Evolutionary conservation across 2,888 invertebrate species (phyloP).

Genomic region (Zhengitettix transpicula): DNA sequence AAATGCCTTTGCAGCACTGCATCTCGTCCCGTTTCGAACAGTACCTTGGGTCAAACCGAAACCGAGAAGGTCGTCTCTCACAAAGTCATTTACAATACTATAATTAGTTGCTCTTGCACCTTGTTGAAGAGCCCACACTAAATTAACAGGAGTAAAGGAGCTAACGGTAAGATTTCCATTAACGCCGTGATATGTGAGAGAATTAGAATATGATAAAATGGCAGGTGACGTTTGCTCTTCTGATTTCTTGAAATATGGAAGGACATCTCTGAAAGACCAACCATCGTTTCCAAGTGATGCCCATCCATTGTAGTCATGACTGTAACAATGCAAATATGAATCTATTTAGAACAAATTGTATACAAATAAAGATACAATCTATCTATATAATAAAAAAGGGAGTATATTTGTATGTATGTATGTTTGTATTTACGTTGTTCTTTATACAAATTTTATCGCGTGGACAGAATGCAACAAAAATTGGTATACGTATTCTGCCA

Average conservation of each 20-base stretch:
- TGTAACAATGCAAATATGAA: constrained; percentile 40
- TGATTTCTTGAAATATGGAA: constrained; percentile 28
- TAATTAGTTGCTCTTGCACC: constrained; percentile 32
- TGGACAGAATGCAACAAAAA: too few relatives aligned
- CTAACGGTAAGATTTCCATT: constrained; percentile 32
- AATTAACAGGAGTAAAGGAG: constrained; percentile 28
- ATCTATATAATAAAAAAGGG: too few relatives aligned
- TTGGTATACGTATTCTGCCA: too few relatives aligned
- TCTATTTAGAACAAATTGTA: too few relatives aligned
- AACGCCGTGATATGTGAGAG: constrained; percentile 29
- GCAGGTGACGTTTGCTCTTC: constrained; percentile 30
- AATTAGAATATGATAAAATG: constrained; percentile 34
- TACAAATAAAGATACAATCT: too few relatives aligned
- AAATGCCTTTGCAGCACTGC: constrained; percentile 45
- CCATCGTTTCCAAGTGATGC: constrained; percentile 37
- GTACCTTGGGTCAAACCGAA: constrained; percentile 33
- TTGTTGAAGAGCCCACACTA: constrained; percentile 25
- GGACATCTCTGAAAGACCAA: constrained; percentile 37
- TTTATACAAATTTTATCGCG: too few relatives aligned
- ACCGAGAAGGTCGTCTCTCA: constrained; percentile 22
- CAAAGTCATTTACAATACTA: constrained; percentile 24
- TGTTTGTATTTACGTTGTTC: too few relatives aligned
- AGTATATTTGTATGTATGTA: too few relatives aligned
- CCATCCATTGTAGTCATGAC: constrained; percentile 48
- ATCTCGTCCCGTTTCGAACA: constrained; percentile 25